phyloP scores from a whole-genome alignment of 2,797 vertebrate genomes.

The Rhabdomys pumilio region DNA sequence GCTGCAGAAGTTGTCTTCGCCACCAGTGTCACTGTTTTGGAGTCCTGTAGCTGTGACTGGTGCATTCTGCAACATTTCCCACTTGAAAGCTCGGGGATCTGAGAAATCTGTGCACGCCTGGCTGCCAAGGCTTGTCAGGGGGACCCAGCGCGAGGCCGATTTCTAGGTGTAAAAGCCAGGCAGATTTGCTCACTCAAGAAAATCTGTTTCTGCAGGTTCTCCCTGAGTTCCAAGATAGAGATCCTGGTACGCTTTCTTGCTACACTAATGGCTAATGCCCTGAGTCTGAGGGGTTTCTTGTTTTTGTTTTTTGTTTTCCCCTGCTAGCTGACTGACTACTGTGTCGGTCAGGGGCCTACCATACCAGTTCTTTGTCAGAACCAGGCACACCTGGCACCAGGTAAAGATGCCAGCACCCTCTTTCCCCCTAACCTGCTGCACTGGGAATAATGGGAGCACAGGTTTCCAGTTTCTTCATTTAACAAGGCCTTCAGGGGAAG shows the following conservation, averaged over 20 bases:
- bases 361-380: neutral
- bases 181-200: slow-evolving; percentile 85
- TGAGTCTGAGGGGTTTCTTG: neutral
- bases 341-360: neutral
- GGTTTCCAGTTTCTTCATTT: neutral
- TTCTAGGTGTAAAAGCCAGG: slow-evolving; percentile 85
- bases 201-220: slow-evolving; percentile 85
- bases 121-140: slow-evolving; percentile 85
- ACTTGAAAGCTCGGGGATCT: slow-evolving; percentile 82
- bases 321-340: neutral
- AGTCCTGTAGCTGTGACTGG: slow-evolving; percentile 81
- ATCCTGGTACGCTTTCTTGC: slow-evolving; percentile 2
- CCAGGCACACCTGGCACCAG: neutral
- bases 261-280: neutral
- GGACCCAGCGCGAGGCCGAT: slow-evolving; percentile 81
- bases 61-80: slow-evolving; percentile 84
- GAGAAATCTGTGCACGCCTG: slow-evolving; percentile 84
- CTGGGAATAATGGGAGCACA: neutral
- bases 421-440: neutral
- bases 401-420: neutral
- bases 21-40: slow-evolving; percentile 78
- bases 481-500: neutral
- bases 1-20: slow-evolving; percentile 73
- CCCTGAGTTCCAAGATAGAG: slow-evolving; percentile 74
- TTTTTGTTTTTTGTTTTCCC: neutral